These are phyloP conservation scores for Amphipoea lucens DNA, from an alignment of 2,888 invertebrate species.

Conservation along the genomic window DNA sequence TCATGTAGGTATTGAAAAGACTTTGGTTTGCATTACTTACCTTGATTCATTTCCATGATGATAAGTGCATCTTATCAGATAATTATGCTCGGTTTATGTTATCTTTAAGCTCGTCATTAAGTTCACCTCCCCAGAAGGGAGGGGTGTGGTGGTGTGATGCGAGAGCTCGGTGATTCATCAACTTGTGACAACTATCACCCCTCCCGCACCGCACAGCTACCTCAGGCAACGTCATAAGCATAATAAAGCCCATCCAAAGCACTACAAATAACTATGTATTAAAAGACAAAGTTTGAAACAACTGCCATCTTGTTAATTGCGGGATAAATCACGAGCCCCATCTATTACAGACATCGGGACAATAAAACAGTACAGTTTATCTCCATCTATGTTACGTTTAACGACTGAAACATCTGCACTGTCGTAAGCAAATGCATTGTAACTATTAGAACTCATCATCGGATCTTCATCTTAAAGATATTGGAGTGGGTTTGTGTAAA, in stretches of 20 bases:
- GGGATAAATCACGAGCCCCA: slow-evolving; percentile 50
- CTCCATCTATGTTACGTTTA: slow-evolving; percentile 45
- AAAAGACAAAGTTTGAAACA: slow-evolving; percentile 58
- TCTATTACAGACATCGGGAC: slow-evolving; percentile 52
- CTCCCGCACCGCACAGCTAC: too few species aligned
- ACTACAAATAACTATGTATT: slow-evolving; percentile 40
- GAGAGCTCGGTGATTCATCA: too few species aligned
- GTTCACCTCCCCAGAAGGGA: too few species aligned
- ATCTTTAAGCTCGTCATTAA: not conserved
- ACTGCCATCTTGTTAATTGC: slow-evolving; percentile 51
- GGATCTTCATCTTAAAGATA: slow-evolving; percentile 10
- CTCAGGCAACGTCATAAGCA: too few species aligned
- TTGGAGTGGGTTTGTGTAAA: not conserved
- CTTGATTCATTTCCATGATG: not conserved
- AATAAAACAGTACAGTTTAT: slow-evolving; percentile 56
- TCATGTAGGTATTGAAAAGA: not conserved
- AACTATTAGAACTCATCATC: slow-evolving; percentile 2
- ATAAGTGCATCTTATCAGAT: too few species aligned
- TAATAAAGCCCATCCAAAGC: slow-evolving; percentile 10
- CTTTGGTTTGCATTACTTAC: not conserved
- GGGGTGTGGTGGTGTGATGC: too few species aligned
- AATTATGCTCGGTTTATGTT: not conserved
- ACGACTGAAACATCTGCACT: slow-evolving; percentile 30
- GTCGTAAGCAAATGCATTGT: slow-evolving; percentile 28
- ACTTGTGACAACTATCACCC: too few species aligned